These are phyloP conservation scores for Cremastobaeus sp. DNA, from an alignment of 2,888 invertebrate species.

Conservation along the genomic window DNA sequence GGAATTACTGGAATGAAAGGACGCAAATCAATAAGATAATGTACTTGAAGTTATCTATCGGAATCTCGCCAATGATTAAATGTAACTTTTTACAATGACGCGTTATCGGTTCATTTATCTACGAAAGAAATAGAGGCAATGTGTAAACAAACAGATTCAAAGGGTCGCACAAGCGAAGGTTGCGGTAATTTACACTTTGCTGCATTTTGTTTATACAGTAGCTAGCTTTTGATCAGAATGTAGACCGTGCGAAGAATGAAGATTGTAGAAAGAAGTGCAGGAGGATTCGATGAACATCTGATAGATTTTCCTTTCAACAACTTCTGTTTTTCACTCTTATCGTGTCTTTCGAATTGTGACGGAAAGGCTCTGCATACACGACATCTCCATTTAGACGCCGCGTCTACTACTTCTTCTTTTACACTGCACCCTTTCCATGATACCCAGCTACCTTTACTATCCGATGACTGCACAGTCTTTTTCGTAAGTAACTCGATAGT, in stretches of 20 bases:
- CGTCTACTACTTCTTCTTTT: constrained; percentile 55
- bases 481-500: constrained; percentile 31
- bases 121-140: too few relatives aligned
- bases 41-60: too few relatives aligned
- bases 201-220: constrained; percentile 24
- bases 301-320: constrained; percentile 73
- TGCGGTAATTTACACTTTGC: constrained; percentile 9
- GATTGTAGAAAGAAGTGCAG: constrained; percentile 36
- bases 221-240: constrained; percentile 28
- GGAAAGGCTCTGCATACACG: constrained; percentile 68
- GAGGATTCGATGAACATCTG: constrained; percentile 62
- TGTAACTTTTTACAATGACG: too few relatives aligned
- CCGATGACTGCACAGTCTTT: constrained; percentile 59
- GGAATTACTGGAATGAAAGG: too few relatives aligned
- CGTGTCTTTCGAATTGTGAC: constrained; percentile 67
- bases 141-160: too few relatives aligned
- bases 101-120: too few relatives aligned
- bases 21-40: too few relatives aligned
- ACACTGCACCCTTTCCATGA: constrained; percentile 42
- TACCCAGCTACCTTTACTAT: constrained; percentile 49
- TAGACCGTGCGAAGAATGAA: constrained; percentile 35
- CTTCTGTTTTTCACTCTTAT: constrained; percentile 71
- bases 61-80: too few relatives aligned
- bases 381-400: constrained; percentile 60
- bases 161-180: neutral